Conservation (phyloP, 2,797 vertebrate genomes). For the Sebastes taczanowskii region DNA sequence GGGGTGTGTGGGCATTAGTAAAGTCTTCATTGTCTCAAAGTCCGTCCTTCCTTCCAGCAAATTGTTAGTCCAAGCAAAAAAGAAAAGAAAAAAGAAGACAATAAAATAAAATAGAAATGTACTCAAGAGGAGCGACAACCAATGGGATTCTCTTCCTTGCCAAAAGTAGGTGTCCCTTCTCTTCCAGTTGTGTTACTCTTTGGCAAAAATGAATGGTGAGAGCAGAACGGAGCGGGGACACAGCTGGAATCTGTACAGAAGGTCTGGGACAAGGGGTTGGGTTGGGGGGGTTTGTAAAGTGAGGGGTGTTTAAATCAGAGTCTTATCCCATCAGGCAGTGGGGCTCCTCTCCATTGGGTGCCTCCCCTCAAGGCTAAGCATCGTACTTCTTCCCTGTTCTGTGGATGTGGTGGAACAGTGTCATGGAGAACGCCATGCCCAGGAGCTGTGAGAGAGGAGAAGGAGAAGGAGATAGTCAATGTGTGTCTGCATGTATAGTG, state of each 20-base stretch:
- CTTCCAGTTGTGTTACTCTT: conserved; percentile 80
- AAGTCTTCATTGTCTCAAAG: conserved; percentile 70
- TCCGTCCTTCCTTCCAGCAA: conserved; percentile 66
- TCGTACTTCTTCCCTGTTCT: conserved; percentile 98
- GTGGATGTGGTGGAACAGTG: conserved; percentile 97
- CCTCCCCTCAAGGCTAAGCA: conserved; percentile 80
- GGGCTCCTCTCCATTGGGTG: conserved; percentile 53
- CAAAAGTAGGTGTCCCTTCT: conserved; percentile 67
- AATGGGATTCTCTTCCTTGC: conserved; percentile 64
- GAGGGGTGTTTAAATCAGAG: conserved; percentile 66
- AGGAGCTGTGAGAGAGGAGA: conserved; percentile 87
- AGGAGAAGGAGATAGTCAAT: conserved; percentile 42
- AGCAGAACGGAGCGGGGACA: conserved; percentile 61
- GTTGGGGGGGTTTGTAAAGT: conserved; percentile 35
- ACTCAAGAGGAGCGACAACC: conserved; percentile 61
- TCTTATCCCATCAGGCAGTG: conserved; percentile 74
- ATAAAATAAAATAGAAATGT: conserved; percentile 25
- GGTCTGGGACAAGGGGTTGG: conserved; percentile 48
- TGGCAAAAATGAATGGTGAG: conserved; percentile 84
- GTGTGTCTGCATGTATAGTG: not conserved
- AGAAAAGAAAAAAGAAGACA: not conserved
- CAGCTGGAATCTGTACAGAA: conserved; percentile 77
- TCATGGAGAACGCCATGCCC: conserved; percentile 99
- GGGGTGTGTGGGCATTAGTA: conserved; percentile 67
- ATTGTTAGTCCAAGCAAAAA: conserved; percentile 74